phyloP scores from a whole-genome alignment of 2,888 invertebrate species.

The Prosapia bicincta region DNA sequence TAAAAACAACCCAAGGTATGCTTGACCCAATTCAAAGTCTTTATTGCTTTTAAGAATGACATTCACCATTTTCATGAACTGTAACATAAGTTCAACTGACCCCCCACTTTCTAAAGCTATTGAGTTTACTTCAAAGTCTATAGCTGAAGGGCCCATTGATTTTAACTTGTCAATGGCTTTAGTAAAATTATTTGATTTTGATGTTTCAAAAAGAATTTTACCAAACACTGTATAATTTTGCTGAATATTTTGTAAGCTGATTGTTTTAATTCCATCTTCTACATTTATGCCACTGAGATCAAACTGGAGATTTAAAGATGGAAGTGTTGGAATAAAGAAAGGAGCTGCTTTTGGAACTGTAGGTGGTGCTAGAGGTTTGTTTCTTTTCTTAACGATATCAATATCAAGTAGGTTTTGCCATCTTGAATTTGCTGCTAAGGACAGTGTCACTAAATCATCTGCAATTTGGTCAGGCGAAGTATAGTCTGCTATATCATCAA shows the following conservation, averaged over 20 bases:
- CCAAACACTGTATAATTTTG: constrained; percentile 60
- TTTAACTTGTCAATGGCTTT: constrained; percentile 62
- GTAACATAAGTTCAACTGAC: constrained; percentile 63
- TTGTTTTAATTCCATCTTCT: constrained; percentile 43
- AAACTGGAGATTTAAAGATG: constrained; percentile 78
- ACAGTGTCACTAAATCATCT: constrained; percentile 76
- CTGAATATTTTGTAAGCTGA: constrained; percentile 50
- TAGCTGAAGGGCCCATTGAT: constrained; percentile 71
- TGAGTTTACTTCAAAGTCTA: constrained; percentile 84
- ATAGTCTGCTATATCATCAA: constrained; percentile 57
- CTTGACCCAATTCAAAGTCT: constrained; percentile 87
- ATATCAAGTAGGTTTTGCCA: constrained; percentile 90
- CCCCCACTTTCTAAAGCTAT: constrained; percentile 72
- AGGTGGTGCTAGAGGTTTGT: constrained; percentile 83
- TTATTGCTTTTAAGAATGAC: constrained; percentile 67
- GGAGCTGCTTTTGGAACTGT: constrained; percentile 86
- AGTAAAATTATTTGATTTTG: constrained; percentile 52
- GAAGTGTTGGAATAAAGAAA: constrained; percentile 91
- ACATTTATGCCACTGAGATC: constrained; percentile 54
- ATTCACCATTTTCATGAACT: constrained; percentile 72
- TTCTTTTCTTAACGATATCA: constrained; percentile 80
- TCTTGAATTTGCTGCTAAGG: constrained; percentile 77
- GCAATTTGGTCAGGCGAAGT: constrained; percentile 73
- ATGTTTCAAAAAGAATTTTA: constrained; percentile 56
- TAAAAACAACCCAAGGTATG: constrained; percentile 84